These are phyloP conservation scores for Platerodrilus igneus DNA, from an alignment of 2,888 invertebrate genomes.

Conservation along the genomic window DNA sequence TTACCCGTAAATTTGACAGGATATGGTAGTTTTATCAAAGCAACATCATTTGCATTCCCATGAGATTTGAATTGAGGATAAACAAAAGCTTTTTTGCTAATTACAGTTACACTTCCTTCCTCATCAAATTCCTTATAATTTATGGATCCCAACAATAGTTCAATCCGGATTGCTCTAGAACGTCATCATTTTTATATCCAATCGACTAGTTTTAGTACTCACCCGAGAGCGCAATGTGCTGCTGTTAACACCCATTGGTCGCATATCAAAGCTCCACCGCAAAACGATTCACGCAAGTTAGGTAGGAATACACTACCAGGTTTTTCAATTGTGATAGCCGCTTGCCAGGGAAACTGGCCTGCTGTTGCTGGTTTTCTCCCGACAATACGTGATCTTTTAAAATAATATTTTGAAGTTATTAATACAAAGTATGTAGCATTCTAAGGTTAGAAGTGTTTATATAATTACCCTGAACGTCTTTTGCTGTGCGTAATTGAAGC, in stretches of 20 bases:
- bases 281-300: background rate
- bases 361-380: slow-evolving; percentile 2
- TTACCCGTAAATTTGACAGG: slow-evolving; percentile 20
- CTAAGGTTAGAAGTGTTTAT: too few species aligned
- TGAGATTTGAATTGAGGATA: slow-evolving; percentile 20
- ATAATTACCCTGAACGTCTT: too few species aligned
- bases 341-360: slow-evolving; percentile 14
- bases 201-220: background rate
- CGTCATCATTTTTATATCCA: background rate
- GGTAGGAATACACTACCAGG: background rate
- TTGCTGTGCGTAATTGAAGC: too few species aligned
- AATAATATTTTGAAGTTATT: too few species aligned
- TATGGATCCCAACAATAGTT: slow-evolving; percentile 6
- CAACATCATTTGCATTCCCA: slow-evolving; percentile 28
- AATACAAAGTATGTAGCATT: too few species aligned
- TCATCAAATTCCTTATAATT: slow-evolving; percentile 1
- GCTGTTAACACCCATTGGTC: slow-evolving; percentile 16
- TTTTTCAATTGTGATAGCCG: too few species aligned
- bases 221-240: slow-evolving; percentile 15
- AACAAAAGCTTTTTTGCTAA: slow-evolving; percentile 13
- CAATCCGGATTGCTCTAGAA: slow-evolving; percentile 10
- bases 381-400: slow-evolving; percentile 8
- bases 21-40: slow-evolving; percentile 22
- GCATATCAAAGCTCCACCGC: slow-evolving; percentile 15
- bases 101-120: slow-evolving; percentile 11